Evolutionary conservation across 1,140 invertebrate genomes (phyloP), one percentile per base, ranked within the genome.

Genomic region (Plectrocnemia conspersa): DNA sequence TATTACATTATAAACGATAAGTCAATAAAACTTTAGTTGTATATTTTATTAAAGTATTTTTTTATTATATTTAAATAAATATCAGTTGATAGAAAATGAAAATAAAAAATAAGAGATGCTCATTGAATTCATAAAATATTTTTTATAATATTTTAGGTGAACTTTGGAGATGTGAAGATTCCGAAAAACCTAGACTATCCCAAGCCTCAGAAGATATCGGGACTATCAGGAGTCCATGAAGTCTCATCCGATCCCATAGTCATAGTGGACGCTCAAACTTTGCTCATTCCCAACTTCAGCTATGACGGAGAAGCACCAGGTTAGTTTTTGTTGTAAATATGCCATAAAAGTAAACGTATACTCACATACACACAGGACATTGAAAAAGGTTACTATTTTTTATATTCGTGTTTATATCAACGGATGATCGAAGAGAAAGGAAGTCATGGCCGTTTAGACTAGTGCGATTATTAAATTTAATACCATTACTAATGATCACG

Each of bases 241-340:
- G 86, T 94, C 1, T 82, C 82, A 18, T 93, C 90, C 0, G 90
- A 91, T 57, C 84, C 85, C 36, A 82, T 93, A 58, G 88, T 92
- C 2, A 79, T 92, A 36, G 89, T 94, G 4, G 91, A 94, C 70
- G 89, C 90, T 2, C 91, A 94, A 73, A 94, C 91, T 6, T 77
- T 94, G 38, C 77, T 94, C 48, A 80, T 94, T 45, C 89, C 89
- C 1, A 84, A 86, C 67, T 90, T 94, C 64, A 88, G 83, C 21
- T 93, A 93, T 64, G 91, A 94, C 63, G 91, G 90, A 44, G 85
- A 88, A 70, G 90, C 90, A 46, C 91, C 91, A 71, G 89, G 90
- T 91, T 68, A 75, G 74, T 38, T 13, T 7, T 38, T 16, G 15
- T 13, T 38, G 18, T 22, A 7, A 22, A 42, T 6, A 22, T 16